phyloP scores from a whole-genome alignment of 2,113 vertebrate species.

The Muntiacus muntjak region DNA sequence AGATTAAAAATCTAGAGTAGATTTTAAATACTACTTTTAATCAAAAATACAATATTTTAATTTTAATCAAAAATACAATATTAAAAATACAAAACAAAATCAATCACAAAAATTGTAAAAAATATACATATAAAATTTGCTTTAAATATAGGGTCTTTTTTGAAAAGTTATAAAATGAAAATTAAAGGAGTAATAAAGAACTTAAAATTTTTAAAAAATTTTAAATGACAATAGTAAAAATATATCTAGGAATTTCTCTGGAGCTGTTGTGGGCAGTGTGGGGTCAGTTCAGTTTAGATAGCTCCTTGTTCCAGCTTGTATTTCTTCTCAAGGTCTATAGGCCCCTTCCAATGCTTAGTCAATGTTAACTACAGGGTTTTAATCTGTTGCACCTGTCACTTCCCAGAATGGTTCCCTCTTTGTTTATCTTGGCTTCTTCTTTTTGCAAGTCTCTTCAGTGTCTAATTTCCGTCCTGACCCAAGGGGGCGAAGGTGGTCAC shows the following conservation, averaged over 20 bases:
- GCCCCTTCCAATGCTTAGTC: background rate
- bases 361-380: background rate
- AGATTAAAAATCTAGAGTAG: background rate
- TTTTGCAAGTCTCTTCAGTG: background rate
- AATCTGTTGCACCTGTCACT: background rate
- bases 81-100: background rate
- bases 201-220: background rate
- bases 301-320: background rate
- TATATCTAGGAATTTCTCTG: background rate
- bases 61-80: background rate
- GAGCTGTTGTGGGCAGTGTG: background rate
- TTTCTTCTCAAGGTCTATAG: background rate
- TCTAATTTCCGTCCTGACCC: background rate
- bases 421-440: background rate
- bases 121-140: background rate
- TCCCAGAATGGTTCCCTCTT: background rate
- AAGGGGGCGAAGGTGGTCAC: background rate
- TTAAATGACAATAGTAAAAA: background rate
- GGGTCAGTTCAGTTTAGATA: background rate
- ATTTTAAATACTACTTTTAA: no score
- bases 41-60: no score
- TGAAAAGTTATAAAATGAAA: background rate
- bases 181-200: background rate
- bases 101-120: background rate
- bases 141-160: background rate